Percentiles rank a stretch among this genome's conserved stretches.
These are phyloP conservation scores for Lepidurus apus DNA, from an alignment of 1,140 invertebrate genomes.

Conservation along the genomic window DNA sequence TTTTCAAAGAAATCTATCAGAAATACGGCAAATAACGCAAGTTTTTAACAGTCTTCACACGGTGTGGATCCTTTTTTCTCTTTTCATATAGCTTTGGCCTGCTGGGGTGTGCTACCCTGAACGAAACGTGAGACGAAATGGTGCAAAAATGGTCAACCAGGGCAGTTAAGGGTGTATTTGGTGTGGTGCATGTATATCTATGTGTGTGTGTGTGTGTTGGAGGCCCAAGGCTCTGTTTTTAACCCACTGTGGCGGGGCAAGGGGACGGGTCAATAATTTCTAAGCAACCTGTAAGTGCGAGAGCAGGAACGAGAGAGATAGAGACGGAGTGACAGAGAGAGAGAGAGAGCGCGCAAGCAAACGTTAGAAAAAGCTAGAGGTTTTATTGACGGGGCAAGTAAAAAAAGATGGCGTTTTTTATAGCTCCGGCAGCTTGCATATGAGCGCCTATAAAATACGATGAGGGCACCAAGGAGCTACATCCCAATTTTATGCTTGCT, in stretches of 20 bases:
- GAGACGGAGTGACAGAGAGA: background rate
- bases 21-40: background rate
- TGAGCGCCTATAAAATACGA: background rate
- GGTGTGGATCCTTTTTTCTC: no score
- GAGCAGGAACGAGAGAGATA: background rate
- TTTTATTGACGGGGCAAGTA: background rate
- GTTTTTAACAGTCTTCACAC: background rate
- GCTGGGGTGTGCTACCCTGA: background rate
- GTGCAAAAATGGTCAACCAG: background rate
- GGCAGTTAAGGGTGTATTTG: background rate
- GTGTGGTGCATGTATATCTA: background rate
- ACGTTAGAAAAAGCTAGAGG: background rate
- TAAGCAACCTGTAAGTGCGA: constrained; percentile 3
- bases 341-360: background rate
- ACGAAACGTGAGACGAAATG: background rate
- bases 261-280: constrained; percentile 16
- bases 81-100: background rate
- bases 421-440: constrained; percentile 2
- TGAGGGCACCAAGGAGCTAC: background rate
- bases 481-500: background rate
- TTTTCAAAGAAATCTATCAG: background rate
- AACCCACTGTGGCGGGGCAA: background rate
- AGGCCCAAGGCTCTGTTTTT: constrained; percentile 5
- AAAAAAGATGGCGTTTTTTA: background rate
- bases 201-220: background rate